Evolutionary conservation across 1,140 invertebrate species (phyloP), one percentile per base, ranked within the genome.

Genomic region (Pseudomyrmex gracilis): DNA sequence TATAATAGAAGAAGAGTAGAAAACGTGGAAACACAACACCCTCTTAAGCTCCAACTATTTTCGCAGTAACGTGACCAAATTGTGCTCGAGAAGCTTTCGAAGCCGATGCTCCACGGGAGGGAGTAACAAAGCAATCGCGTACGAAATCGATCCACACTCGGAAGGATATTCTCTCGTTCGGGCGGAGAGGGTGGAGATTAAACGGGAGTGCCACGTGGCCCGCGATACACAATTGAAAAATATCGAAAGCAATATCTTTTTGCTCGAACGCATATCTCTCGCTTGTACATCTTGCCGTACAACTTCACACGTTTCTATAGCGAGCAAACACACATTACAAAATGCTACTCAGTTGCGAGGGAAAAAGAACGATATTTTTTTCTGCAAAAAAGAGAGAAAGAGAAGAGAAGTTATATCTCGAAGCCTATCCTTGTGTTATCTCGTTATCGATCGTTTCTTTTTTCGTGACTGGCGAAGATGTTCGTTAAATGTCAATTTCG

Each of bases 401-500:
- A 47, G 53, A 55, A 9, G 17, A n/a, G 22, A 43, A 73, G 51
- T 4, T 47, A 34, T 74, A 85, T 85, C 57, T 58, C 70, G 8
- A 60, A 64, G 20, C 20, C 51, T 63, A 47, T 55, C 7, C 34
- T 12, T 47, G 22, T 20, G 64, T 87, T 82, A 82, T 82, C 70
- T 82, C 63, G 74, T 82, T 53, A 82, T 87, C 64, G 85, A 87
- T 76, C 68, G 24, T 1, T 34, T 34, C 34, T 0, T 45, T 10
- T 0, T 4, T 47, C 20, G 10, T 13, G 63, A 73, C 43, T 74
- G 70, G n/a, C 80, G 64, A 45, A 45, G 24, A 57, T 71, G 77
- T 87, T 87, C 74, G 58, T 49, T 60, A 49, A 83, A 74, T 22
- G 71, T 57, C 77, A 53, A 67, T 82, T 85, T 57, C 60, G 15